Conservation (phyloP, 2,797 vertebrate genomes). For the Mormyrus proboscirostris region DNA sequence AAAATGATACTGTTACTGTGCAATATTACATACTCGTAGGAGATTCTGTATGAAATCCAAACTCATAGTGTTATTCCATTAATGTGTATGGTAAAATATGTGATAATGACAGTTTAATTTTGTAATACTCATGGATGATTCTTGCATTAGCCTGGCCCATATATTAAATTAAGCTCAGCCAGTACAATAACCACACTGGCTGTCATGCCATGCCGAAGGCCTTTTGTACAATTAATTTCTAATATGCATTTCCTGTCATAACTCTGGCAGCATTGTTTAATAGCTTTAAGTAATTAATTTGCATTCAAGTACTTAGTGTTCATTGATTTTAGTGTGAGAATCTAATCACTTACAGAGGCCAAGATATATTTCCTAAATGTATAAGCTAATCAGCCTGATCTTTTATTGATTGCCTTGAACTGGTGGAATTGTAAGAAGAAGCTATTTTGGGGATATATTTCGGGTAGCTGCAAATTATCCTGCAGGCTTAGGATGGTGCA, state of each 20-base stretch:
- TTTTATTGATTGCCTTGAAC: conserved; percentile 18
- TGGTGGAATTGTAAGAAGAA: background rate
- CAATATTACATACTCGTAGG: background rate
- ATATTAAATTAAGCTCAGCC: background rate
- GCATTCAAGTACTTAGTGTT: conserved; percentile 13
- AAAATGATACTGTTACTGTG: background rate
- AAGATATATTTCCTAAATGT: conserved; percentile 13
- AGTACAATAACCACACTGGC: conserved; percentile 1
- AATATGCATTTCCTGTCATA: conserved; percentile 16
- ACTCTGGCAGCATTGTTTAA: conserved; percentile 13
- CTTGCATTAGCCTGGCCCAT: background rate
- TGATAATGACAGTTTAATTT: conserved; percentile 16
- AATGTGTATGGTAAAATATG: background rate
- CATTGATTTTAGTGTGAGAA: conserved; percentile 21
- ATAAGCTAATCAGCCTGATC: conserved; percentile 19
- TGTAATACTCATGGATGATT: background rate
- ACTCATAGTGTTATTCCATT: background rate
- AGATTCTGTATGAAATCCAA: background rate
- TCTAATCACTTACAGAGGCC: conserved; percentile 20
- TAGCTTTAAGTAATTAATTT: conserved; percentile 21
- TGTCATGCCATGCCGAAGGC: background rate
- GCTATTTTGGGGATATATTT: background rate
- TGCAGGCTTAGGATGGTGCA: background rate
- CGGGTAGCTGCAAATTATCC: background rate
- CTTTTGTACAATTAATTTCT: background rate